Evolutionary conservation across 1,140 invertebrate genomes (phyloP).

Genomic region (Physella acuta): DNA sequence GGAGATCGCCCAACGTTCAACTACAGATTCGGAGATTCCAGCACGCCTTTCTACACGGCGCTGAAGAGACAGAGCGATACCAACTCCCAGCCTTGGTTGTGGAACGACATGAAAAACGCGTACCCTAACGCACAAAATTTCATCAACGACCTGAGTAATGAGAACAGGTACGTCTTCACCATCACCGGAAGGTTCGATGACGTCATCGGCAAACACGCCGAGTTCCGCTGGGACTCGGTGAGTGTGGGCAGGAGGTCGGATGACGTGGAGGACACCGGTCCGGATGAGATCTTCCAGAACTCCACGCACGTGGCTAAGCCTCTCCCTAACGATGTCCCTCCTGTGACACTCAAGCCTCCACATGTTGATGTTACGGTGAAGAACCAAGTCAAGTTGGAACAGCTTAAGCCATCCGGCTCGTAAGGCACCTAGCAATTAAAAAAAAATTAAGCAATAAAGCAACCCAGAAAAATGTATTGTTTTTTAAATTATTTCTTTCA

Average conservation of each 20-base stretch:
- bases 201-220: background rate
- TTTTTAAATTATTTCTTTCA: too few species aligned
- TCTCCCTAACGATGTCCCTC: background rate
- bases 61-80: constrained; percentile 10
- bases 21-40: too few species aligned
- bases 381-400: too few species aligned
- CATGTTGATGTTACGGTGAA: too few species aligned
- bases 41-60: too few species aligned
- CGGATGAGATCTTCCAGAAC: background rate
- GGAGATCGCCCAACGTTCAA: too few species aligned
- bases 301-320: background rate
- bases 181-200: too few species aligned
- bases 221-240: background rate
- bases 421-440: too few species aligned
- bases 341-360: background rate
- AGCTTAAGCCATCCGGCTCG: too few species aligned
- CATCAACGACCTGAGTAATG: background rate
- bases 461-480: too few species aligned
- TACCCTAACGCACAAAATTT: background rate
- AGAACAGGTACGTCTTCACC: background rate
- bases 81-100: background rate
- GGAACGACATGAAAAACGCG: too few species aligned
- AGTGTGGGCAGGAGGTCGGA: background rate
- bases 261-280: background rate
- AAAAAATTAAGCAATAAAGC: too few species aligned